Conservation (phyloP, 2,797 vertebrate species). For the Enteromius treurensis region DNA sequence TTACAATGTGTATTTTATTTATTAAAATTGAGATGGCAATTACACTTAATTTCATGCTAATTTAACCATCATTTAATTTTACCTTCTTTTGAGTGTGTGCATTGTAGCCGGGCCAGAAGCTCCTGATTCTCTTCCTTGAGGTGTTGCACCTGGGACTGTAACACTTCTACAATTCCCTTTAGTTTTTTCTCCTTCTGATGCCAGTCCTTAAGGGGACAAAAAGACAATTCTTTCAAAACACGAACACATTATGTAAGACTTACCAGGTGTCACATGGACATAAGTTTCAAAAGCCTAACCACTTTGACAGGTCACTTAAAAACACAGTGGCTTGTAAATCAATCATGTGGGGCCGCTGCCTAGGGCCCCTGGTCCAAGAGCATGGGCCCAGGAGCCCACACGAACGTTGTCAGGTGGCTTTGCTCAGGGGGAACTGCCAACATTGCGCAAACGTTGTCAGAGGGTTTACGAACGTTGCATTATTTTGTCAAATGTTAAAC, state of each 20-base stretch:
- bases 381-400: accelerated
- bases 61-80: slow-evolving; percentile 23
- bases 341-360: not conserved
- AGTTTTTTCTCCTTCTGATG: slow-evolving; percentile 81
- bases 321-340: slow-evolving; percentile 1
- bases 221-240: not conserved
- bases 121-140: slow-evolving; percentile 82
- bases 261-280: not conserved
- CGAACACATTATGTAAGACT: not conserved
- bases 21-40: not conserved
- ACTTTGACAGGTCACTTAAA: not conserved
- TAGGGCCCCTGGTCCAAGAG: too few relatives aligned
- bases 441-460: too few relatives aligned
- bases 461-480: too few relatives aligned
- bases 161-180: slow-evolving; percentile 73
- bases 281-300: slow-evolving; percentile 6
- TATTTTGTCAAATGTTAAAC: not conserved
- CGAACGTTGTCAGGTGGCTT: too few relatives aligned
- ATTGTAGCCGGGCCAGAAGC: slow-evolving; percentile 77
- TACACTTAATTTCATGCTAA: not conserved
- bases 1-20: not conserved
- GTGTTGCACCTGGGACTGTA: slow-evolving; percentile 75
- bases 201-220: slow-evolving; percentile 71
- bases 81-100: slow-evolving; percentile 85
- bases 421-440: too few relatives aligned